Conservation (phyloP, 2,113 vertebrate species). For the Shinisaurus crocodilurus region DNA sequence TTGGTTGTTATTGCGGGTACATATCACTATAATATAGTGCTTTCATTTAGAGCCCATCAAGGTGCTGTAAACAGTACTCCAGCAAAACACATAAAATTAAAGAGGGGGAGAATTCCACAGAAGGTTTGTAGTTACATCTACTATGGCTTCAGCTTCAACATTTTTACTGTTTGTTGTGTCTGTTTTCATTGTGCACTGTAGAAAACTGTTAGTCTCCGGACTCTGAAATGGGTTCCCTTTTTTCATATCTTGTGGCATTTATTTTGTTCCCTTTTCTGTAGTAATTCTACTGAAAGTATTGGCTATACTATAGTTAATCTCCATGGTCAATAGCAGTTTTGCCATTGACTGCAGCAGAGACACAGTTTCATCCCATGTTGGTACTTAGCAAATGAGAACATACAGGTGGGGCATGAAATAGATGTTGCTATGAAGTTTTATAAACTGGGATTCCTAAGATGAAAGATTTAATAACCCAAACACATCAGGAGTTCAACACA, state of each 20-base stretch:
- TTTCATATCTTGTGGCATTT: constrained; percentile 42
- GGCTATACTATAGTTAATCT: not conserved
- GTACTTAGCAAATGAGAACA: constrained; percentile 45
- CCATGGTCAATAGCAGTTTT: not conserved
- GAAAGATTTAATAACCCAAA: not conserved
- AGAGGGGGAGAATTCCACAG: constrained; percentile 43
- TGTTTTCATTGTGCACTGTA: constrained; percentile 57
- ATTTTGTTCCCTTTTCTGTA: constrained; percentile 38
- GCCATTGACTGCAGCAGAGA: not conserved
- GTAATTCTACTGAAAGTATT: constrained; percentile 55
- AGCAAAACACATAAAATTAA: constrained; percentile 64
- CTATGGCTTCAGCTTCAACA: constrained; percentile 51
- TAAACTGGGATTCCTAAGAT: not conserved
- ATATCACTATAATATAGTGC: constrained; percentile 74
- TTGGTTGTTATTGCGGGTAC: constrained; percentile 70
- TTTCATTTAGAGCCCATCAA: constrained; percentile 75
- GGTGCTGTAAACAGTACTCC: constrained; percentile 55
- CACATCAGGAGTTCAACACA: not conserved
- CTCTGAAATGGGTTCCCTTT: constrained; percentile 33
- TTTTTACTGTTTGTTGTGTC: constrained; percentile 12
- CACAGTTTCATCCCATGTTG: constrained; percentile 16
- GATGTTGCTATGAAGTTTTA: constrained; percentile 23
- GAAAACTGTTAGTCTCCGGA: constrained; percentile 31
- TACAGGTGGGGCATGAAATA: constrained; percentile 10
- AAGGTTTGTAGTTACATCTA: constrained; percentile 48